Conservation (phyloP, 2,888 invertebrate genomes). For the Suillia variegata region DNA sequence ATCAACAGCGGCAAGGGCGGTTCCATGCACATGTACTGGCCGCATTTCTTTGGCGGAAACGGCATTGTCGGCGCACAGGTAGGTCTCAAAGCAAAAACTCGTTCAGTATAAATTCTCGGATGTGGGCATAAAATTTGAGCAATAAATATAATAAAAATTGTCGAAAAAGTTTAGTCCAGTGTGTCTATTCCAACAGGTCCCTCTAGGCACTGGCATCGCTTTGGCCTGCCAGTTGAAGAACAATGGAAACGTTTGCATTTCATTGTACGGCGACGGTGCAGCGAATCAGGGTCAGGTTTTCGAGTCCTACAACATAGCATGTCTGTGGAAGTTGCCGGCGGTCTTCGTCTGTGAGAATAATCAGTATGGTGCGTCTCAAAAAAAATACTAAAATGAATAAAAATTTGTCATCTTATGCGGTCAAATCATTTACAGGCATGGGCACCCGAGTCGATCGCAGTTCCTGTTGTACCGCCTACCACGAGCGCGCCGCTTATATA, state of each 20-base stretch:
- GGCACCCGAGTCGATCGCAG: conserved; percentile 91
- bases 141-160: no score
- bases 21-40: conserved; percentile 97
- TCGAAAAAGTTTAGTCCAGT: no score
- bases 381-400: background rate
- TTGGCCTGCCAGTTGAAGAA: conserved; percentile 88
- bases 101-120: no score
- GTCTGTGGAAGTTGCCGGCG: conserved; percentile 90
- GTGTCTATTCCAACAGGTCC: no score
- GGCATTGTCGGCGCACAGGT: conserved; percentile 99
- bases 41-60: conserved; percentile 96
- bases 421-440: conserved; percentile 70
- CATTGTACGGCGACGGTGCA: conserved; percentile 93
- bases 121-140: no score
- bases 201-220: conserved; percentile 92
- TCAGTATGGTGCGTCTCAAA: conserved; percentile 89
- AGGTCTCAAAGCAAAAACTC: no score
- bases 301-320: conserved; percentile 94
- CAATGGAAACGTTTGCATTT: conserved; percentile 83
- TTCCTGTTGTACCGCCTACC: conserved; percentile 87
- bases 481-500: conserved; percentile 90
- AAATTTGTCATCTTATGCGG: no score
- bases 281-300: conserved; percentile 94
- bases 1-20: conserved; percentile 99
- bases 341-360: conserved; percentile 99